Base-by-base conservation (phyloP, 35 echinoderm and acorn worm species). In the Heliocidaris tuberculata region DNA sequence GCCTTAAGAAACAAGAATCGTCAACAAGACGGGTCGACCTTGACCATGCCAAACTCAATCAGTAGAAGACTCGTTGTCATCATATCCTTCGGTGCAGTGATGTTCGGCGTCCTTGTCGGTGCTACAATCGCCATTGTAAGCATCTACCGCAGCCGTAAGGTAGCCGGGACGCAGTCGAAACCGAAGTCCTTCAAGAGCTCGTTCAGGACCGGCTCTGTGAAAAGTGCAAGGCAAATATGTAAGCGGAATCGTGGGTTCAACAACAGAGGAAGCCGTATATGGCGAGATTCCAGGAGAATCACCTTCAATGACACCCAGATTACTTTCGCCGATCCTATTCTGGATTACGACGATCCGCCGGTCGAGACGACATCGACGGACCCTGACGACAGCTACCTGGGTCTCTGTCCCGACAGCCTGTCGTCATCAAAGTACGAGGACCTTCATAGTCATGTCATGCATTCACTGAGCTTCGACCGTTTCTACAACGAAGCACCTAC, bases 251-350 rank as follows among this genome's bases (percentile, higher is more conserved):
- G 91, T 42, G 47, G 48, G 31, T 59, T 93, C 49, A 59, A 48
- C 50, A 31, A 30, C 17, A 49, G 91, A 30, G 48, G 91, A 32
- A 30, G 50, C 12, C n/a, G 50, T 11, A 30, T 59, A 3, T 59
- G 31, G 31, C 91, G 91, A 31, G 91, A 93, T 52, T 93, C 91
- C 13, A 32, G 91, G 31, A 32, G 91, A 93, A 93, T 93, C 91
- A 93, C 91, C 29, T 93, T 93, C 91, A 93, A 93, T 48, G 91
- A 93, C n/a, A 93, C 91, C 30, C 91, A 93, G 50, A 93, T 93
- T 59, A 93, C 91, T 30, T 93, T 93, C 91, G 91, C 91, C n/a
- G 91, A 93, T 59, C 91, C 91, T 12, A 48, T 59, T 13, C 48
- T 93, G 13, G 91, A 93, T 59, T 93, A 93, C 91, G 91, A 93